Evolutionary conservation across 2,888 invertebrate species (phyloP).

Genomic region (Coelopa pilipes): DNA sequence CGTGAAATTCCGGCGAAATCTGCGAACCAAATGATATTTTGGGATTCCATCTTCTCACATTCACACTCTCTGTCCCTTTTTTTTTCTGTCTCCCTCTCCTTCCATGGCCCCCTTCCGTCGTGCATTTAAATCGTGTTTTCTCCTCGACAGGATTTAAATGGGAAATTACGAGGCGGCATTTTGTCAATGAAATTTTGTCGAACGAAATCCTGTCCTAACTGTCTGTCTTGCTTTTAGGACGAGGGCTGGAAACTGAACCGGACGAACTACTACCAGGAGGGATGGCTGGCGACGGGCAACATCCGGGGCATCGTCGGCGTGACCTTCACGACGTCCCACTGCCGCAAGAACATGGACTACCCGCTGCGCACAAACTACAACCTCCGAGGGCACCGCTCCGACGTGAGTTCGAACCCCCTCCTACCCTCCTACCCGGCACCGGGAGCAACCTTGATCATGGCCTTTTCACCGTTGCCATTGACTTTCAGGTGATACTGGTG

Average conservation of each 20-base stretch:
- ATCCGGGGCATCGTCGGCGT: constrained; percentile 94
- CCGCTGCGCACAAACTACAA: constrained; percentile 96
- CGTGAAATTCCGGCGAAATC: no score
- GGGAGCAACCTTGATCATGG: neutral
- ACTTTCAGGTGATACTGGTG: constrained; percentile 85
- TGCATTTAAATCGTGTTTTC: no score
- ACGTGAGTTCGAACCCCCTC: constrained; percentile 73
- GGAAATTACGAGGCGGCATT: no score
- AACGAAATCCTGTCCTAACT: no score
- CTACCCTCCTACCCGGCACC: neutral
- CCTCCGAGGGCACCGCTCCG: constrained; percentile 93
- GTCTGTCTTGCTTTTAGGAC: constrained; percentile 71
- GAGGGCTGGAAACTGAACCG: constrained; percentile 96
- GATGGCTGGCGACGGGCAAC: constrained; percentile 97
- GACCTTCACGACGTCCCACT: constrained; percentile 95
- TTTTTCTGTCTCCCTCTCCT: no score
- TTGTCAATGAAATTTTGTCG: no score
- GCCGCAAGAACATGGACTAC: constrained; percentile 85
- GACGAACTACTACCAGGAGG: constrained; percentile 96
- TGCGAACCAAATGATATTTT: no score
- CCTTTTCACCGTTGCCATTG: no score
- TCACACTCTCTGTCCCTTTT: no score
- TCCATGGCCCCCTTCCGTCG: no score
- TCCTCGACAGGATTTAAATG: no score
- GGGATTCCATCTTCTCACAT: no score